A percentile compares a stretch with the other conserved stretches of the same genome.
phyloP scores from a whole-genome alignment of 2,888 invertebrate species.

The Eilema sororculum region DNA sequence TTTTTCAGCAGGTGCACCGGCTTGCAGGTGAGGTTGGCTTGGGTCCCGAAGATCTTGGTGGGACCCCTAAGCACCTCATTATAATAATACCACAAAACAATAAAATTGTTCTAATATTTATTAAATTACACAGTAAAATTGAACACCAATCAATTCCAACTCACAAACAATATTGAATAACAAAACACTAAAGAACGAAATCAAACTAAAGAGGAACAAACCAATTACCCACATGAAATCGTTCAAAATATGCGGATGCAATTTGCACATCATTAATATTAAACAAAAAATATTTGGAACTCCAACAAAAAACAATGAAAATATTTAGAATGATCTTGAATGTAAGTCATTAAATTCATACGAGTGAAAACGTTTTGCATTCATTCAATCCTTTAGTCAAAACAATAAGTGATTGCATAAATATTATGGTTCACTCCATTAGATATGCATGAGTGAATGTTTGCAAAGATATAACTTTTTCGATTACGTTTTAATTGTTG shows the following conservation, averaged over 20 bases:
- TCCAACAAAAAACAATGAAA: conserved; percentile 40
- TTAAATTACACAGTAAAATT: not conserved
- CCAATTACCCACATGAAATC: conserved; percentile 41
- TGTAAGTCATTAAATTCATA: conserved; percentile 50
- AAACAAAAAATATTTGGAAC: conserved; percentile 41
- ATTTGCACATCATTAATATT: conserved; percentile 49
- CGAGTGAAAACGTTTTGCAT: conserved; percentile 19
- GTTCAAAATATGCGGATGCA: conserved; percentile 44
- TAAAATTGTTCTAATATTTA: not conserved
- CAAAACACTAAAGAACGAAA: conserved; percentile 21
- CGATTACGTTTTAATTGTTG: conserved; percentile 10
- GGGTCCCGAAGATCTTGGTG: too few species aligned
- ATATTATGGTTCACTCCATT: conserved; percentile 34
- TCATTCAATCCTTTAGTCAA: conserved; percentile 39
- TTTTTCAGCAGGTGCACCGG: too few species aligned
- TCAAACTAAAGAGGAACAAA: conserved; percentile 38
- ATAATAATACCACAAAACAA: too few species aligned
- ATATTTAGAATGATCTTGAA: conserved; percentile 42
- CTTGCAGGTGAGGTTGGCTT: too few species aligned
- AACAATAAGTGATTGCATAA: conserved; percentile 46
- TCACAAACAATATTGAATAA: conserved; percentile 5
- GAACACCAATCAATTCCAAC: conserved; percentile 9
- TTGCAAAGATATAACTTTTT: conserved; percentile 14
- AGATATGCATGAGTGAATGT: conserved; percentile 21
- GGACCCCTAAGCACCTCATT: too few species aligned